Conservation (phyloP, 2,888 invertebrate genomes). For the Anoplius nigerrimus region DNA sequence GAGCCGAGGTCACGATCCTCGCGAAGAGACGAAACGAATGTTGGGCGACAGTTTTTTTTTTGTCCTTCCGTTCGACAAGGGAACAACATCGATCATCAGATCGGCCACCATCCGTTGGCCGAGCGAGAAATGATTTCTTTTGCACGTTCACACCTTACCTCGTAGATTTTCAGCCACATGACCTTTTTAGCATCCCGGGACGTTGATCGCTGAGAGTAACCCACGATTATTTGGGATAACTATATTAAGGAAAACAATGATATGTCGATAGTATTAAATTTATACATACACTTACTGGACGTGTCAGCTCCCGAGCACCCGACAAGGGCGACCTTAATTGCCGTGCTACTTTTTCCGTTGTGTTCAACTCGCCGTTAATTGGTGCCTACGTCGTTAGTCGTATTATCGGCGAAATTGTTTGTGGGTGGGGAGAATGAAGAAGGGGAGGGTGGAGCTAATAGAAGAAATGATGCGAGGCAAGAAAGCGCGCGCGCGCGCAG, state of each 20-base stretch:
- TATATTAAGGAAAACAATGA: constrained; percentile 63
- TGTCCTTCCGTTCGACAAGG: too few species aligned
- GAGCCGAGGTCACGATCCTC: not conserved
- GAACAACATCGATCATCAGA: too few species aligned
- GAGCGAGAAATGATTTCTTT: constrained; percentile 34
- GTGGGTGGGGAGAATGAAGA: constrained; percentile 30
- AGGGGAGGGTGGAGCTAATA: constrained; percentile 15
- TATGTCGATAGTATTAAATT: constrained; percentile 68
- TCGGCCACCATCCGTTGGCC: constrained; percentile 14
- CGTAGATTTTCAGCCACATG: constrained; percentile 59
- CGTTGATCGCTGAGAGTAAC: constrained; percentile 61
- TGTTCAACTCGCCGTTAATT: constrained; percentile 50
- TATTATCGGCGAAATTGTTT: constrained; percentile 26
- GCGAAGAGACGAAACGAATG: too few species aligned
- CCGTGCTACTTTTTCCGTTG: constrained; percentile 31
- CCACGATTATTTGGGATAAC: constrained; percentile 61
- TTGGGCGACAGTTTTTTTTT: constrained; percentile 15
- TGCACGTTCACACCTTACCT: constrained; percentile 51
- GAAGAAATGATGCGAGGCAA: constrained; percentile 11
- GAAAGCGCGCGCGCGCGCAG: constrained; percentile 11
- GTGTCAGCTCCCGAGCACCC: constrained; percentile 67
- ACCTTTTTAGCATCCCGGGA: constrained; percentile 64
- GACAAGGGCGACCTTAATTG: constrained; percentile 32
- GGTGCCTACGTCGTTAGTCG: constrained; percentile 47
- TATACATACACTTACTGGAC: constrained; percentile 66